Evolutionary conservation across 2,888 invertebrate species (phyloP).

Genomic region (Trissolcus japonicus): DNA sequence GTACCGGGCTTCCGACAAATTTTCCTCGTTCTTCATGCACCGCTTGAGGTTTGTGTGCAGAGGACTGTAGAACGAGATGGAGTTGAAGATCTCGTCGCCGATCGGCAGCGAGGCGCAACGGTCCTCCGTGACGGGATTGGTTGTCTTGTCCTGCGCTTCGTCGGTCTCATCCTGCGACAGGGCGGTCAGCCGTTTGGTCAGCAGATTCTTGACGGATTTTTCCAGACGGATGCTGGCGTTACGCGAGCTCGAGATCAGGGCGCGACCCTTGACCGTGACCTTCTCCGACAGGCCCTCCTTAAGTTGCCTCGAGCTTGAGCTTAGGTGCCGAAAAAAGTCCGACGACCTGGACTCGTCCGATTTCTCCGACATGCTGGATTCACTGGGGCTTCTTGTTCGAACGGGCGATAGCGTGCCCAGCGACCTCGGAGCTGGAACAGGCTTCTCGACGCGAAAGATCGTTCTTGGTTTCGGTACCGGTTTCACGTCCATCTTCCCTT

Average conservation of each 20-base stretch:
- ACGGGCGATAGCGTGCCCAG: slow-evolving; percentile 41
- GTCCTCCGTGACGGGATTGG: slow-evolving; percentile 65
- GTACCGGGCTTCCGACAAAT: slow-evolving; percentile 64
- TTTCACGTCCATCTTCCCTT: slow-evolving; percentile 68
- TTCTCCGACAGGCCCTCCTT: slow-evolving; percentile 78
- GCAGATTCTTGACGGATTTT: slow-evolving; percentile 73
- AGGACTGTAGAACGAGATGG: slow-evolving; percentile 82
- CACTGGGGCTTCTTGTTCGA: slow-evolving; percentile 63
- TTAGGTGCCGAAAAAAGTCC: slow-evolving; percentile 67
- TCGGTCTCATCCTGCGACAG: slow-evolving; percentile 63
- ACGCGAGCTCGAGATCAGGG: slow-evolving; percentile 82
- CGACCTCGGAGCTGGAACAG: slow-evolving; percentile 69
- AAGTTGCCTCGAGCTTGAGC: slow-evolving; percentile 77
- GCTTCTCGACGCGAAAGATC: slow-evolving; percentile 62
- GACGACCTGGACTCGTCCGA: slow-evolving; percentile 65
- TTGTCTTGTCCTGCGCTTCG: slow-evolving; percentile 53
- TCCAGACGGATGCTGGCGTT: slow-evolving; percentile 78
- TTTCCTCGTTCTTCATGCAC: slow-evolving; percentile 68
- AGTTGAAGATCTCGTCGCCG: slow-evolving; percentile 80
- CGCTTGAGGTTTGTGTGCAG: slow-evolving; percentile 64
- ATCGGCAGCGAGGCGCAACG: slow-evolving; percentile 80
- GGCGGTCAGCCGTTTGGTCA: slow-evolving; percentile 68
- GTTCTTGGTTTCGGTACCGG: slow-evolving; percentile 72
- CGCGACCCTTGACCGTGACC: slow-evolving; percentile 77
- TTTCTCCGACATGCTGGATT: slow-evolving; percentile 67